These are phyloP conservation scores for Tortrix viridana DNA, from an alignment of 2,888 invertebrate genomes.

Conservation along the genomic window DNA sequence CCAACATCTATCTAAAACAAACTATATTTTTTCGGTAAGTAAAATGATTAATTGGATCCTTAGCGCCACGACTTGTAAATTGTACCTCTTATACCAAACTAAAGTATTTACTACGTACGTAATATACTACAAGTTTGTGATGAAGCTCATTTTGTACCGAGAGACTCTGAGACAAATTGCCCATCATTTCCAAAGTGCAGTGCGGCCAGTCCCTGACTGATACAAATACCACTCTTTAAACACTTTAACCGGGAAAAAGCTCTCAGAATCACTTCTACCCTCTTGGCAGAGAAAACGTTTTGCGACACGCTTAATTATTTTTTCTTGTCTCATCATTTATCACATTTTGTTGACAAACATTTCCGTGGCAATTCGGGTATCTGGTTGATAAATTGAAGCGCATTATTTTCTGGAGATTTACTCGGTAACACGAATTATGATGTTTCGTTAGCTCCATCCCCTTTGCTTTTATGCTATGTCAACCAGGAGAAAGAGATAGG, in stretches of 20 bases:
- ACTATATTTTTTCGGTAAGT: no score
- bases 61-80: no score
- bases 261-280: constrained; percentile 20
- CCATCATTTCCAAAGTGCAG: constrained; percentile 49
- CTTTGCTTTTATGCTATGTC: no score
- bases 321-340: constrained; percentile 35
- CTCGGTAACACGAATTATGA: no score
- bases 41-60: no score
- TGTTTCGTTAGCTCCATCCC: no score
- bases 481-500: no score
- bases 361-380: constrained; percentile 30
- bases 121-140: constrained; percentile 11
- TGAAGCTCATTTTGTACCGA: constrained; percentile 23
- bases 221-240: constrained; percentile 36
- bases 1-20: no score
- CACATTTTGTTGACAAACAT: constrained; percentile 36
- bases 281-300: constrained; percentile 30
- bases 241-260: constrained; percentile 25
- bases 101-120: no score
- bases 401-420: constrained; percentile 25
- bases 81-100: no score
- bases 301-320: constrained; percentile 35
- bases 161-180: constrained; percentile 48
- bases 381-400: constrained; percentile 34
- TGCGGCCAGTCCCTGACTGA: constrained; percentile 36